These are phyloP conservation scores for Silurus lanzhouensis DNA, from an alignment of 2,797 vertebrate genomes.

Conservation along the genomic window DNA sequence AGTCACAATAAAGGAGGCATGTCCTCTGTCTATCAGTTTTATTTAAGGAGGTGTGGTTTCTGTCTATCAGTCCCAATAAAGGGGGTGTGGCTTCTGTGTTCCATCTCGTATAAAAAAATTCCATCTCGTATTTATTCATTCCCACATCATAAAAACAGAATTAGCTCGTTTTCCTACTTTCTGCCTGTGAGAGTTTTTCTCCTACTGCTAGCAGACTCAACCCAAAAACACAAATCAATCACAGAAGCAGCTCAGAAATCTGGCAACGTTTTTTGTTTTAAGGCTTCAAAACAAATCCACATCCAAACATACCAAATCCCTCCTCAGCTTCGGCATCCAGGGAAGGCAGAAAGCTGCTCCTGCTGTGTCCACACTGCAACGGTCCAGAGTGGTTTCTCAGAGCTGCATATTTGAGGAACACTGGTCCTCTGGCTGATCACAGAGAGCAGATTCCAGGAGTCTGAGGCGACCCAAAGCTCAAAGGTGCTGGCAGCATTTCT, in stretches of 20 bases:
- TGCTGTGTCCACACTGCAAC: conserved; percentile 58
- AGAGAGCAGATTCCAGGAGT: conserved; percentile 2
- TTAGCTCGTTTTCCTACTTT: not conserved
- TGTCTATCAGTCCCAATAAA: not conserved
- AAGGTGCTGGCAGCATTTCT: conserved; percentile 11
- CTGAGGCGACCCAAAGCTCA: not conserved
- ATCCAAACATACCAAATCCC: conserved; percentile 40
- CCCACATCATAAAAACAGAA: not conserved
- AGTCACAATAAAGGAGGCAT: not conserved
- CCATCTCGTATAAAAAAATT: too few species aligned
- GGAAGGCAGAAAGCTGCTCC: conserved; percentile 68
- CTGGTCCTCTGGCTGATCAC: conserved; percentile 51
- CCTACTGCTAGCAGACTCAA: not conserved
- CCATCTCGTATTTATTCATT: not conserved
- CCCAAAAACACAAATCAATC: not conserved
- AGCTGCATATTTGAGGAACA: conserved; percentile 68
- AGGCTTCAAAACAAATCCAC: conserved; percentile 58
- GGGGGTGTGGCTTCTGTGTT: not conserved
- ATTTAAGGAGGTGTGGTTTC: not conserved
- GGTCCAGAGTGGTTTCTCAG: conserved; percentile 66
- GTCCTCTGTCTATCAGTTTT: not conserved
- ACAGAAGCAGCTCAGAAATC: conserved; percentile 37
- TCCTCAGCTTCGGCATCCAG: conserved; percentile 58
- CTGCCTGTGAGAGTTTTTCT: not conserved
- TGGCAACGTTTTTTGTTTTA: conserved; percentile 27